Conservation (phyloP, 2,797 vertebrate species). For the Smutsia temminckii region DNA sequence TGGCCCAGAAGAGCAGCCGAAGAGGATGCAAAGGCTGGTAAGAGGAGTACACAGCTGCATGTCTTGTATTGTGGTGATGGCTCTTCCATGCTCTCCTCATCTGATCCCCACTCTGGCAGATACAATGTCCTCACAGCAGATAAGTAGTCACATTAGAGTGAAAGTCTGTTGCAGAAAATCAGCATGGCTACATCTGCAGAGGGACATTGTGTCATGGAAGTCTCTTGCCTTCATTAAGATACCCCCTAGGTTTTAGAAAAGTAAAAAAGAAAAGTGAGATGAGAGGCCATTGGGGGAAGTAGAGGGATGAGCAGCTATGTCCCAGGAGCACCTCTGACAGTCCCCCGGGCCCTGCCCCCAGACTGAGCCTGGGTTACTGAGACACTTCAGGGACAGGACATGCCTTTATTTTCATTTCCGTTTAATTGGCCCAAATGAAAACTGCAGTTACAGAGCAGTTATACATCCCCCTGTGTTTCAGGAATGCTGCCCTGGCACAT, state of each 20-base stretch:
- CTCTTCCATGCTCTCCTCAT: not conserved
- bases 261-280: not conserved
- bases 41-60: too few species aligned
- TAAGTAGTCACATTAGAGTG: not conserved
- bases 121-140: not conserved
- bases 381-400: not conserved
- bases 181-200: not conserved
- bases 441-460: constrained; percentile 39
- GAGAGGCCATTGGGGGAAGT: not conserved
- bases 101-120: not conserved
- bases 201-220: not conserved
- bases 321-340: not conserved
- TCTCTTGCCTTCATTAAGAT: not conserved
- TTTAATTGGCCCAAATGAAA: constrained; percentile 62
- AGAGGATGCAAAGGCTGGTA: not conserved
- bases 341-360: fast-evolving
- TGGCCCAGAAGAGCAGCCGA: not conserved
- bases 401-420: constrained; percentile 56
- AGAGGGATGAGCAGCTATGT: not conserved
- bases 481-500: constrained; percentile 27
- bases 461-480: not conserved
- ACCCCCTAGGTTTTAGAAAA: not conserved
- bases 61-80: fast-evolving
- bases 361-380: not conserved
- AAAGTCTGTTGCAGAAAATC: not conserved